A percentile compares a stretch with the other conserved stretches of the same genome.
These are phyloP conservation scores for Drosophila tropicalis DNA, from an alignment of 1,140 invertebrate species.

Conservation along the genomic window DNA sequence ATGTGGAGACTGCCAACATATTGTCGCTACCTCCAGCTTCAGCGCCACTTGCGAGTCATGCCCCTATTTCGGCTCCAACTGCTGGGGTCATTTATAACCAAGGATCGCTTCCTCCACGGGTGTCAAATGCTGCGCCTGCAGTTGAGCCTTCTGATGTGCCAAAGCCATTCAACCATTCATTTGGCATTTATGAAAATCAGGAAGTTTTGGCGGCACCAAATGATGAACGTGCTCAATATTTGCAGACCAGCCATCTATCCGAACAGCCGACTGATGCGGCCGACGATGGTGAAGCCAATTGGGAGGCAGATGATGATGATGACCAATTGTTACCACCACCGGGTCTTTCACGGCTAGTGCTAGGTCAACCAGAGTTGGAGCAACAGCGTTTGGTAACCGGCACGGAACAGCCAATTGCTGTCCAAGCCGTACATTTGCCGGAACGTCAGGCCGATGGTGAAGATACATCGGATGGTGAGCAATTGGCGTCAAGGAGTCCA, in stretches of 20 bases:
- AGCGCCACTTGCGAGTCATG: background rate
- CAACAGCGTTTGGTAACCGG: conserved; percentile 80
- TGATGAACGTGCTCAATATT: conserved; percentile 88
- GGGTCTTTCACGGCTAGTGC: conserved; percentile 86
- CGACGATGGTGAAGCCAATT: conserved; percentile 43
- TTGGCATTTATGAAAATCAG: conserved; percentile 51
- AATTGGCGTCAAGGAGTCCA: conserved; percentile 29
- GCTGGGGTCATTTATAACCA: conserved; percentile 62
- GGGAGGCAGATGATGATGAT: conserved; percentile 56
- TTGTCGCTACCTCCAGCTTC: background rate
- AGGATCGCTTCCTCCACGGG: conserved; percentile 58
- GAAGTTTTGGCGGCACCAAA: conserved; percentile 83
- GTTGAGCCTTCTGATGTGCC: conserved; percentile 11
- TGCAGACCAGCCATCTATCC: conserved; percentile 88
- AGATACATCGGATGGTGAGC: conserved; percentile 74
- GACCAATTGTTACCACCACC: conserved; percentile 84
- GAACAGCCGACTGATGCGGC: conserved; percentile 83
- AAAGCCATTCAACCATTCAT: conserved; percentile 1
- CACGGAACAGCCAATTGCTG: conserved; percentile 82
- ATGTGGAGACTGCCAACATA: background rate
- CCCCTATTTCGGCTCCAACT: conserved; percentile 16
- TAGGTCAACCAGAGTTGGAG: conserved; percentile 86
- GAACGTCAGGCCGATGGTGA: conserved; percentile 81
- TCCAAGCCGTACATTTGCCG: conserved; percentile 66
- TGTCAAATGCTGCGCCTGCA: conserved; percentile 63